phyloP scores from a whole-genome alignment of 2,888 invertebrate genomes.

The Pinctada fucata region DNA sequence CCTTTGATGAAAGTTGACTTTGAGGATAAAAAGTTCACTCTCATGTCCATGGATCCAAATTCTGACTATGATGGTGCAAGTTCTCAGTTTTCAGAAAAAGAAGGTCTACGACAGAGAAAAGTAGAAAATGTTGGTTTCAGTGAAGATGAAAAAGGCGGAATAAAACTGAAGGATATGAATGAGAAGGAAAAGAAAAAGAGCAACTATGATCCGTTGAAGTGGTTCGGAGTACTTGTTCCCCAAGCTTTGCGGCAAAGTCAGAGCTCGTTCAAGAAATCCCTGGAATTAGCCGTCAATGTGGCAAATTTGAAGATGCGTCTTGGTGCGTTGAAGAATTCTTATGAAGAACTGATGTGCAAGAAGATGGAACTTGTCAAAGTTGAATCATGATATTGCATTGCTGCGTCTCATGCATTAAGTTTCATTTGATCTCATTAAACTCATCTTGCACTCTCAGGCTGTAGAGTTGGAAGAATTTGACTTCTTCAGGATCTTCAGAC shows the following conservation, averaged over 20 bases:
- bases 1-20: conserved; percentile 52
- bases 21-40: conserved; percentile 24
- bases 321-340: background rate
- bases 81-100: conserved; percentile 43
- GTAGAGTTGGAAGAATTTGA: too few species aligned
- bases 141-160: background rate
- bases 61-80: background rate
- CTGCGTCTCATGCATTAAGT: too few species aligned
- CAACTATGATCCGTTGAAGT: conserved; percentile 83
- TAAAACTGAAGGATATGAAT: background rate
- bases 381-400: too few species aligned
- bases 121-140: conserved; percentile 17
- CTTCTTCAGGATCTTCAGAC: too few species aligned
- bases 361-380: background rate
- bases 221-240: conserved; percentile 93
- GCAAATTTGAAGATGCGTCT: conserved; percentile 39
- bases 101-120: conserved; percentile 29
- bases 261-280: conserved; percentile 82
- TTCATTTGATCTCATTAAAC: too few species aligned
- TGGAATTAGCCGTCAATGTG: conserved; percentile 46
- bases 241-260: conserved; percentile 87
- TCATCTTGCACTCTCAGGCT: too few species aligned
- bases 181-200: background rate
- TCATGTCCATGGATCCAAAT: conserved; percentile 1
- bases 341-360: background rate